Percentiles rank a stretch among this genome's conserved stretches.
phyloP scores from a whole-genome alignment of 2,888 invertebrate species.

The Stenurella melanura region DNA sequence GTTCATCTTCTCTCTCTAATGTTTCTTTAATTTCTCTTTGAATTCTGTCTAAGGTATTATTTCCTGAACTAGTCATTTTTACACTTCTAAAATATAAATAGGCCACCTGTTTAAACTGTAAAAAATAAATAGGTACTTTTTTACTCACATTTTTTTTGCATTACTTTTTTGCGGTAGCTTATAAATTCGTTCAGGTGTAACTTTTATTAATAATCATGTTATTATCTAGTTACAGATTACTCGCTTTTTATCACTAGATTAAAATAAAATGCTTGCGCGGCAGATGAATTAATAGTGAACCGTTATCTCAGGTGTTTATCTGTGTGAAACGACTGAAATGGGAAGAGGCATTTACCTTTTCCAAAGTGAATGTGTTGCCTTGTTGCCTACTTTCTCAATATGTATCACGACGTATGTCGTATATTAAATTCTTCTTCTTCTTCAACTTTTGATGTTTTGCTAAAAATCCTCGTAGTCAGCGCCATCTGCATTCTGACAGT shows the following conservation, averaged over 20 bases:
- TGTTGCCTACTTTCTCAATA: conserved; percentile 18
- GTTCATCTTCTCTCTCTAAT: conserved; percentile 87
- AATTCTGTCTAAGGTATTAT: conserved; percentile 86
- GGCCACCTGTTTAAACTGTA: conserved; percentile 27
- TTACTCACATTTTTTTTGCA: conserved; percentile 30
- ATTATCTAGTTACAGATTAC: conserved; percentile 30
- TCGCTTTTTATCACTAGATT: conserved; percentile 28
- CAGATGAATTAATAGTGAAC: conserved; percentile 26
- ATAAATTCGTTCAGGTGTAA: conserved; percentile 16
- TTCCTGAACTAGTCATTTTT: conserved; percentile 24
- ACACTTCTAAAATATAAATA: conserved; percentile 33
- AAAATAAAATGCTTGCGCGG: conserved; percentile 30
- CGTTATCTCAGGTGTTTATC: conserved; percentile 29
- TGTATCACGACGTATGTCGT: conserved; percentile 9
- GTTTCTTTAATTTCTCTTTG: conserved; percentile 93
- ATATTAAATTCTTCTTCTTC: too few relatives aligned
- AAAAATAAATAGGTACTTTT: conserved; percentile 13
- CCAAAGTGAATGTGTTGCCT: conserved; percentile 6
- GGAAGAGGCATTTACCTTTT: conserved; percentile 19
- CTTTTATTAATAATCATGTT: conserved; percentile 33
- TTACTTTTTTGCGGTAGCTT: conserved; percentile 28
- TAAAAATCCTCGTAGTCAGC: too few relatives aligned
- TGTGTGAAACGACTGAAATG: conserved; percentile 1
- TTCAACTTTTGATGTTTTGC: too few relatives aligned
- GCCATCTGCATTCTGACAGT: too few relatives aligned